Base-by-base conservation (phyloP, 2,888 invertebrate species). In the Leptinotarsa peninsularis region DNA sequence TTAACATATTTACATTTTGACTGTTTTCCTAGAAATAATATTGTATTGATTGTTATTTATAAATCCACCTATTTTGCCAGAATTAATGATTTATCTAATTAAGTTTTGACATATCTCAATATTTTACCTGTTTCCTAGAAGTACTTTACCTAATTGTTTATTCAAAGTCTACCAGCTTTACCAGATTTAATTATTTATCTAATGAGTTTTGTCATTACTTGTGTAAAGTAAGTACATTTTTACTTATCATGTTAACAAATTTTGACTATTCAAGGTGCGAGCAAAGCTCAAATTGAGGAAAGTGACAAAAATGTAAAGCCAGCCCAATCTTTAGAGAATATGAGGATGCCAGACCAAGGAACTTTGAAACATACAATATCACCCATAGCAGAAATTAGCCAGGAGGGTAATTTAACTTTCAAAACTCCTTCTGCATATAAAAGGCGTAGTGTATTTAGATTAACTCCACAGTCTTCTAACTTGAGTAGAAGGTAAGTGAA, bases 351-450 rank as follows among this genome's bases (percentile, higher is more conserved):
- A 3, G 15, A 49, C 2, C 56, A 21, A 56, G 56, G 15, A 3
- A 13, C 2, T n/a, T 33, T 54, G 15, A 33, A 33, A 7, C 33
- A 58, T 58, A 49, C 10, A 33, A 49, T 70, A 43, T 79, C 80
- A n/a, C 80, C 81, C 23, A 80, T 81, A 63, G 23, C 73, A 13
- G 80, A 81, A 74, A 74, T 76, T 2, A 78, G 73, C 66, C 49
- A 33, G 14, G 70, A 74, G 56, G 67, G 60, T 4, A 77, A 58
- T 49, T 73, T 79, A 23, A 23, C 75, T 50, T 82, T 82, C 69
- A 82, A 80, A 75, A 82, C 83, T 23, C 83, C 83, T 4, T 80
- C 79, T 50, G 81, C 82, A n/a, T 80, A 82, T 69, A 73, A 80
- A 43, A 71, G 81, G 56, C 73, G 82, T 60, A 82, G 82, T 66